Evolutionary conservation across 2,888 invertebrate genomes (phyloP), one percentile per base, ranked within the genome.

Genomic region (Meteorus cinctellus): DNA sequence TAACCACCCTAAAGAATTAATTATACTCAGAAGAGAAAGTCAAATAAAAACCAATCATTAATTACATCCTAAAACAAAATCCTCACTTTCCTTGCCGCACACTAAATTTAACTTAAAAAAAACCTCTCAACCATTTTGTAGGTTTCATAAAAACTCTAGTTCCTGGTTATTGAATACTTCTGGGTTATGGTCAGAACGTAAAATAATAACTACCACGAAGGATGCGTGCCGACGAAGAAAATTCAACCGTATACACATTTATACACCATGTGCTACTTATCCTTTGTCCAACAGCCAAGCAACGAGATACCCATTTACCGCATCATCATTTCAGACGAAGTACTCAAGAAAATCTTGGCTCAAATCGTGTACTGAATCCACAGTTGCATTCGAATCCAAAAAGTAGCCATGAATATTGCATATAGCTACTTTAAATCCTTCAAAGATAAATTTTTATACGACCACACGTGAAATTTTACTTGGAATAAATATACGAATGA

Each of bases 291-390:
- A 19, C 27, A 45, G 10, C 16, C 31, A 72, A 72, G 31, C 29
- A 27, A 29, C 41, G 55, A 19, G 19, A 55, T 19, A 19, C 10
- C 19, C 19, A 19, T 19, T 19, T 19, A n/a, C n/a, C 8, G 19
- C 55, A 55, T 71, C 60, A 71, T 71, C 62, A 36, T 71, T n/a
- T 55, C 2, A 36, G 34, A 71, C 71, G 60, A 71, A 71, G 70
- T 71, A 27, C 60, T 59, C 55, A 34, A 48, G 48, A 48, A 68
- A 27, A 19, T 34, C 65, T 65, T 65, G 36, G 14, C 14, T 27
- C 5, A 19, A 65, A 36, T 65, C 41, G 65, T 41, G 36, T 19
- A 41, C 12, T 19, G 41, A 34, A 62, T 62, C 16, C 19, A 16
- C 41, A 41, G 65, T 36, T 65, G 65, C 65, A 65, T 36, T 65